Evolutionary conservation across 2,113 vertebrate genomes (phyloP).

Genomic region (Raja brachyura): DNA sequence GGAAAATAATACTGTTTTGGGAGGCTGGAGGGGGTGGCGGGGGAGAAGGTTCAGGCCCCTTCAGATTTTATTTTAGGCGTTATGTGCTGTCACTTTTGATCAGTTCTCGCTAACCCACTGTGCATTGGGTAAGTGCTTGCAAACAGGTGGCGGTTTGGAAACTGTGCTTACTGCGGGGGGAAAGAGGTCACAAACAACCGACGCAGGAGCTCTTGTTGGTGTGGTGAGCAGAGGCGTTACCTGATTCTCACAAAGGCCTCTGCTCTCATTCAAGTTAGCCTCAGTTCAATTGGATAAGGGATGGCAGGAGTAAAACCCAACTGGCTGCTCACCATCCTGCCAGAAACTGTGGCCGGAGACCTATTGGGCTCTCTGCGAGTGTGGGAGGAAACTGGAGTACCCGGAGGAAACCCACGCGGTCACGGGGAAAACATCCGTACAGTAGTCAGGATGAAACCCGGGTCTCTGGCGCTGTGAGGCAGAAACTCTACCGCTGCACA

Average conservation of each 20-base stretch:
- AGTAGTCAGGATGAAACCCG: no score
- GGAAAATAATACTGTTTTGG: neutral
- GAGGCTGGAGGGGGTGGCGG: neutral
- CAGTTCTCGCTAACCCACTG: neutral
- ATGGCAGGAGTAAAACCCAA: neutral
- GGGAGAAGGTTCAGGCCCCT: conserved; percentile 18
- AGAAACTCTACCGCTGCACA: no score
- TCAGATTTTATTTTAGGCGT: conserved; percentile 45
- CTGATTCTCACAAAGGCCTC: conserved; percentile 9
- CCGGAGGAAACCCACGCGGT: no score
- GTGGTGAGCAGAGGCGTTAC: neutral
- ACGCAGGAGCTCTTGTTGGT: neutral
- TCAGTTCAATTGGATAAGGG: neutral
- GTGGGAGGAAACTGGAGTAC: no score
- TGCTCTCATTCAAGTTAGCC: conserved; percentile 41
- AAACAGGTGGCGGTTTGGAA: neutral
- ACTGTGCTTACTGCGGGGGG: neutral
- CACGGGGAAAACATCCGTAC: no score
- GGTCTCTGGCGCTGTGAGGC: no score
- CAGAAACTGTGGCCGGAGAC: neutral
- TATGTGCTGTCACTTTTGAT: conserved; percentile 34
- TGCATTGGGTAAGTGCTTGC: neutral
- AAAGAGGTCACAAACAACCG: neutral
- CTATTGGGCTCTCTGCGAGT: no score
- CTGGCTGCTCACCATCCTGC: neutral